A percentile compares a stretch with the other conserved stretches of the same genome.
phyloP scores from a whole-genome alignment of 2,888 invertebrate genomes.

The Clusia tigrina region DNA sequence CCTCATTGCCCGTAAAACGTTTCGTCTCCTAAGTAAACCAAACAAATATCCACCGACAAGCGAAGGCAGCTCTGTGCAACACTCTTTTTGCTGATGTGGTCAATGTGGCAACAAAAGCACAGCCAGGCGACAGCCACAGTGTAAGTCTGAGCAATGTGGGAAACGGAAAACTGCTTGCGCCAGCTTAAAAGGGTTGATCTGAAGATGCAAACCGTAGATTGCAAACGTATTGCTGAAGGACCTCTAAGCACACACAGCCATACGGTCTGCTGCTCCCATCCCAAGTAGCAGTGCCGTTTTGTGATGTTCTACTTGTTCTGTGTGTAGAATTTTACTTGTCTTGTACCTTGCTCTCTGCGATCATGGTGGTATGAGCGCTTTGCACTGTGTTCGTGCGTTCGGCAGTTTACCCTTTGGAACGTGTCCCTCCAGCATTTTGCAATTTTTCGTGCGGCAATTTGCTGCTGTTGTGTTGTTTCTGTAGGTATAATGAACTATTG shows the following conservation, averaged over 20 bases:
- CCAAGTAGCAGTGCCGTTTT: no score
- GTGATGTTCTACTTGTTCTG: no score
- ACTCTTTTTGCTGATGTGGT: constrained; percentile 9
- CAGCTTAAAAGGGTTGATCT: background rate
- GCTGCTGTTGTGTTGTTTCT: constrained; percentile 15
- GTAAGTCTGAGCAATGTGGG: background rate
- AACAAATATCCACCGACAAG: constrained; percentile 33
- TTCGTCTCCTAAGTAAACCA: constrained; percentile 38
- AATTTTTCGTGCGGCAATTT: constrained; percentile 2
- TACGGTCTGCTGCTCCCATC: no score
- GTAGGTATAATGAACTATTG: constrained; percentile 52
- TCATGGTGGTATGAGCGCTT: background rate
- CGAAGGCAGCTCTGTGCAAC: constrained; percentile 30
- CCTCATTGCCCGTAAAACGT: constrained; percentile 13
- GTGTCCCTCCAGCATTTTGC: background rate
- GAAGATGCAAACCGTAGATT: background rate
- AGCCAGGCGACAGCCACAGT: background rate
- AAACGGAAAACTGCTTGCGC: background rate
- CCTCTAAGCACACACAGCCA: background rate
- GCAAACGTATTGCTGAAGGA: background rate
- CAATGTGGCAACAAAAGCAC: constrained; percentile 11
- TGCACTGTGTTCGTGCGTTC: background rate
- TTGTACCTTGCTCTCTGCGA: no score
- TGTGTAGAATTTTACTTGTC: no score
- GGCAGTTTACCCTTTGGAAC: constrained; percentile 1